Base-by-base conservation (phyloP, 1,140 invertebrate genomes). In the Zelostemma sp. region DNA sequence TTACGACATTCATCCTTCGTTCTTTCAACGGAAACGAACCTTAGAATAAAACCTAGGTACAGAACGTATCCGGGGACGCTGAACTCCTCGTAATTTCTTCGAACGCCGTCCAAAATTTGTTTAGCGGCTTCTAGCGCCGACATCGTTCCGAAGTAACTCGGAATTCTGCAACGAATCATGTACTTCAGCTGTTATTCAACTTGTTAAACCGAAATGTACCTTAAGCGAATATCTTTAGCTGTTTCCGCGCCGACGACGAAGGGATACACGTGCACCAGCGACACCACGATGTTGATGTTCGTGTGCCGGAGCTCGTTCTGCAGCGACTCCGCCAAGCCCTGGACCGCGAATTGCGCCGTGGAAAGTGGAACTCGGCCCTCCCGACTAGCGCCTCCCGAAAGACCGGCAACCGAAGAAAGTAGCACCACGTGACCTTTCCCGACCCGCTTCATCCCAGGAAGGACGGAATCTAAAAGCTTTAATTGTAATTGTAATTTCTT, bases 291-390 rank as follows among this genome's bases (percentile, higher is more conserved):
- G 58, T 88, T 86, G 56, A 68, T 86, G 76, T 83, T 87, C 72
- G 73, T 86, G 81, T 73, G 88, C 80, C 89, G 84, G 0, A 90
- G 73, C 68, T 91, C 87, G 48, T 88, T 87, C 65, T 87, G 85
- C 1, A 91, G 79, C 0, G 89, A 88, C 68, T 90, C 88, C 4
- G 88, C 88, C 28, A 91, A 82, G 1, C 89, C 89, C 76, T 92
- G 87, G 1, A 92, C 87, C 14, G 91, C 92, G 82, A 92, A 92
- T 80, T 93, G 92, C 6, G 91, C 88, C 0, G 91, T 88, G 65
- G 89, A 89, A 31, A 92, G 86, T 1, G 91, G 88, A 62, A 91
- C 86, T 56, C 90, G 84, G 8, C 71, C 72, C 15, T 57, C 65
- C 12, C 74, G 72, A 65, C 89, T 88, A 16, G 88, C 84, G 8